Evolutionary conservation across 2,113 vertebrate species (phyloP).

Genomic region (Dinomys branickii): DNA sequence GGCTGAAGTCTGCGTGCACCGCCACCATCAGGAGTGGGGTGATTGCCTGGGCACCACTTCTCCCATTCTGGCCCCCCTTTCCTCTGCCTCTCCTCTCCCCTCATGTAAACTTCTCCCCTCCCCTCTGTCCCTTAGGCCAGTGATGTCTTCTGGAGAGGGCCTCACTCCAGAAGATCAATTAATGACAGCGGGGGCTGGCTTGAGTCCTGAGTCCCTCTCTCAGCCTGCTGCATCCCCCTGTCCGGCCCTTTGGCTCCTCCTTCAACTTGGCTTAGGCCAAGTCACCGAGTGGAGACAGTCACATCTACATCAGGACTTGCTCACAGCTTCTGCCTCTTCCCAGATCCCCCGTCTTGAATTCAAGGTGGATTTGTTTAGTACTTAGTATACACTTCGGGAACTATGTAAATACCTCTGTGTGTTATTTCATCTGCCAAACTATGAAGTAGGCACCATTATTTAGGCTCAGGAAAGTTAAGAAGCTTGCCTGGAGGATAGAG

Average conservation of each 20-base stretch:
- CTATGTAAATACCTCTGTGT: neutral
- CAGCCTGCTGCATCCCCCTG: neutral
- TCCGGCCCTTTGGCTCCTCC: neutral
- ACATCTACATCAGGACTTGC: neutral
- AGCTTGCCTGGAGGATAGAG: neutral
- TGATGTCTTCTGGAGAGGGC: neutral
- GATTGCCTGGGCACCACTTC: neutral
- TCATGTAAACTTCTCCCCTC: neutral
- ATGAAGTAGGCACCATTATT: neutral
- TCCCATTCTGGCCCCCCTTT: neutral
- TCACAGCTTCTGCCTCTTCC: neutral
- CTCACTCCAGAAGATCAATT: neutral
- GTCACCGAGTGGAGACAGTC: neutral
- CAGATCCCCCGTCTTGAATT: neutral
- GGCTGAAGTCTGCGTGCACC: neutral
- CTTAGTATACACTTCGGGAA: neutral
- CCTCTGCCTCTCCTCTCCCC: neutral
- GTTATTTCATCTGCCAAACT: neutral
- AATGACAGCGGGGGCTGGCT: neutral
- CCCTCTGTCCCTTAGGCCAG: neutral
- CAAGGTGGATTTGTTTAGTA: neutral
- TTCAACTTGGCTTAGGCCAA: neutral
- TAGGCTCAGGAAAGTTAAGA: neutral
- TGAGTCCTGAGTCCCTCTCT: neutral
- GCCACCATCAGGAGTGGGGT: neutral